Percentiles rank a stretch among this genome's conserved stretches.
These are phyloP conservation scores for Ahaetulla prasina DNA, from an alignment of 2,113 vertebrate genomes.

Conservation along the genomic window DNA sequence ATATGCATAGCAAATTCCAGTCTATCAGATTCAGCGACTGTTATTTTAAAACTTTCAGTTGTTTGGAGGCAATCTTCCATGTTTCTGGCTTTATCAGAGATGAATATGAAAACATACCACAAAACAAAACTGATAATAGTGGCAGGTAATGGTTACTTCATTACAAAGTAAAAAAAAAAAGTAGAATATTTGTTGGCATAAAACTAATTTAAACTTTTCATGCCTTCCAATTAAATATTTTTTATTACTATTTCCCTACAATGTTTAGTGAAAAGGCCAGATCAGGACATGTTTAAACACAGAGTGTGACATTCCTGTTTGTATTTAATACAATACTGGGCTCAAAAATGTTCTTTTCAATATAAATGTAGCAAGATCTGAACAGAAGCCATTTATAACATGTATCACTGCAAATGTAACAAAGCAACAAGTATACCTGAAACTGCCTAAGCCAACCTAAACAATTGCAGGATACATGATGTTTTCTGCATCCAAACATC, in stretches of 20 bases:
- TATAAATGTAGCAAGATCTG: background rate
- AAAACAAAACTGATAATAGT: background rate
- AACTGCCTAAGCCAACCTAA: conserved; percentile 18
- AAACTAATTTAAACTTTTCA: background rate
- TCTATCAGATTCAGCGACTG: background rate
- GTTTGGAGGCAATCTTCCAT: background rate
- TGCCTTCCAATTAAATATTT: background rate
- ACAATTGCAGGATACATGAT: conserved; percentile 7
- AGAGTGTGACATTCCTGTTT: background rate
- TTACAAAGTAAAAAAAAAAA: background rate
- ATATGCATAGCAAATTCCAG: background rate
- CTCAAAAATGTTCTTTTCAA: background rate
- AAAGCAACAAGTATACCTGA: conserved; percentile 17
- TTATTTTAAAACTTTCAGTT: background rate
- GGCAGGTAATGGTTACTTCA: background rate
- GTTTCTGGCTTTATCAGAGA: background rate
- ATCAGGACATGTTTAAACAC: background rate
- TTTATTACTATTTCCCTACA: background rate
- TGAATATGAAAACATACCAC: background rate
- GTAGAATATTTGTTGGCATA: background rate
- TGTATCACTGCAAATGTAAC: background rate
- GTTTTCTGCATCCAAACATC: background rate
- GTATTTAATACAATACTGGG: background rate
- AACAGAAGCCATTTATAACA: background rate
- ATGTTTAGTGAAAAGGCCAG: background rate